Evolutionary conservation across 2,888 invertebrate species (phyloP).

Genomic region (Phyto melanocephala): DNA sequence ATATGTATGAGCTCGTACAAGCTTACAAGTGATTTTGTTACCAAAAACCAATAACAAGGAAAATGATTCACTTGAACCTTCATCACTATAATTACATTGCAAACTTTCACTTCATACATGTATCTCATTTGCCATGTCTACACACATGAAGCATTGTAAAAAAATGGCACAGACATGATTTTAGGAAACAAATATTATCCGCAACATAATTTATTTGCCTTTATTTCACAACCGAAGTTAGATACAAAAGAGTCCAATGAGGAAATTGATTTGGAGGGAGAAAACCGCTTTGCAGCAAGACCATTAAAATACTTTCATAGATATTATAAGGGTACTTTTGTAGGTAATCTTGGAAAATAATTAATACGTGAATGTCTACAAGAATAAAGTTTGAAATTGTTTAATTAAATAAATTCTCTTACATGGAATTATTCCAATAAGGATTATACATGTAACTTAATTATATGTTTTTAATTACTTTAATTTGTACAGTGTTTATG

Average conservation of each 20-base stretch:
- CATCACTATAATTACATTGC: conserved; percentile 29
- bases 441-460: no score
- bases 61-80: conserved; percentile 48
- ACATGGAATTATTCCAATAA: no score
- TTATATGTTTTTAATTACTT: no score
- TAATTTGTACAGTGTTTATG: no score
- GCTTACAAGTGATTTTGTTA: no score
- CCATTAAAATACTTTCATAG: background rate
- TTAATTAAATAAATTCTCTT: background rate
- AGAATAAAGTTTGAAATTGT: background rate
- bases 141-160: no score
- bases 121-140: no score
- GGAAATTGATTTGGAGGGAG: background rate
- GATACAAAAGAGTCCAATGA: background rate
- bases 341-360: background rate
- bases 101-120: no score
- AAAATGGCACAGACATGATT: background rate
- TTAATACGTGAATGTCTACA: background rate
- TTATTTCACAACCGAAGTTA: background rate
- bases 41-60: conserved; percentile 29
- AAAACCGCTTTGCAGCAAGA: background rate
- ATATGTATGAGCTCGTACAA: no score
- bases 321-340: background rate
- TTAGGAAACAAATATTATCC: conserved; percentile 2
- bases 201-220: conserved; percentile 20